Percentiles rank a stretch among this genome's conserved stretches.
These are phyloP conservation scores for Bombus superbus DNA, from an alignment of 1,140 invertebrate genomes.

Conservation along the genomic window DNA sequence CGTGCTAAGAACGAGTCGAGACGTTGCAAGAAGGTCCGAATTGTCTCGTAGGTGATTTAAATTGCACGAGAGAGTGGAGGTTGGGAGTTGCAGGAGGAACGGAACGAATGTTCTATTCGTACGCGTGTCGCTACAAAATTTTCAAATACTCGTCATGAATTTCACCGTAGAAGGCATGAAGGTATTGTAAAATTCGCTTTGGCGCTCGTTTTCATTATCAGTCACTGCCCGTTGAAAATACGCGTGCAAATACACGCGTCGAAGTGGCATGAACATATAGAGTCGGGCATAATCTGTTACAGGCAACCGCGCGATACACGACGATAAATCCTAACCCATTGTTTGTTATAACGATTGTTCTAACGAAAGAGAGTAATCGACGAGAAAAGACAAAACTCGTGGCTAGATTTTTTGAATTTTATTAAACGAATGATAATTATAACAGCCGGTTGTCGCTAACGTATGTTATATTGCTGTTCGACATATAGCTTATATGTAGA, in stretches of 20 bases:
- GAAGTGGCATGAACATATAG: neutral
- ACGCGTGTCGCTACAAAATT: neutral
- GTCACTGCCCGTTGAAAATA: conserved; percentile 41
- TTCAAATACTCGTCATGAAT: neutral
- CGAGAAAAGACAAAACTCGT: too few relatives aligned
- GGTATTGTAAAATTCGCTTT: conserved; percentile 1
- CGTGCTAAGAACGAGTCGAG: neutral
- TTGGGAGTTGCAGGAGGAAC: neutral
- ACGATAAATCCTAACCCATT: conserved; percentile 15
- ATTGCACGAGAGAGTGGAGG: neutral
- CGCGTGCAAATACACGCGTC: neutral
- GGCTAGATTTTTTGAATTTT: neutral
- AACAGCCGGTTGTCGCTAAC: too few relatives aligned
- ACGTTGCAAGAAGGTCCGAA: neutral
- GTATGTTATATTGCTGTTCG: neutral
- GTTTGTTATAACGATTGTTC: conserved; percentile 18
- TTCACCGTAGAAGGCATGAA: neutral
- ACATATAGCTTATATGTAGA: neutral
- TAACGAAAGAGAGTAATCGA: neutral
- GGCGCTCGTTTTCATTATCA: neutral
- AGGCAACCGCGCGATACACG: neutral
- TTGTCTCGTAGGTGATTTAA: neutral
- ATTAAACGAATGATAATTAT: neutral
- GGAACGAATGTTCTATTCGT: neutral
- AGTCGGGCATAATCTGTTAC: neutral